Evolutionary conservation across 2,113 vertebrate species (phyloP).

Genomic region (Scalopus aquaticus): DNA sequence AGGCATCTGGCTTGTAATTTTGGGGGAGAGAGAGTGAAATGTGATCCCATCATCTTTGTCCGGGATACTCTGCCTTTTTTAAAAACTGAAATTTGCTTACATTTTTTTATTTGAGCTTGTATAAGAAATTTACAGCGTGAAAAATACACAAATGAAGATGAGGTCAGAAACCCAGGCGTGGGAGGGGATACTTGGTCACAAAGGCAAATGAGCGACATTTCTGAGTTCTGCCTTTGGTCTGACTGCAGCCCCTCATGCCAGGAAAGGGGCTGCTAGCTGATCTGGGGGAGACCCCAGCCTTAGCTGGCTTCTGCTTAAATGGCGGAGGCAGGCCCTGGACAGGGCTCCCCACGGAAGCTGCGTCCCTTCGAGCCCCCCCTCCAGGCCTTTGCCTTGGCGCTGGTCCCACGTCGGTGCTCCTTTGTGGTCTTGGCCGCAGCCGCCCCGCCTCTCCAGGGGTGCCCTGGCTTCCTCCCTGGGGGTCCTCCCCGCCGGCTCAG

Average conservation of each 20-base stretch:
- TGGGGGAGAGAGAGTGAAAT: no score
- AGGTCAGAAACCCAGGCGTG: background rate
- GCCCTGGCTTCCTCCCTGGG: background rate
- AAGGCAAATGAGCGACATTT: slow-evolving; percentile 80
- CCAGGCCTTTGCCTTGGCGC: background rate
- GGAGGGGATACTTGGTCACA: slow-evolving; percentile 53
- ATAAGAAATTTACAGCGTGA: no score
- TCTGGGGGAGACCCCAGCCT: background rate
- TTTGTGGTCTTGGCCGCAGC: background rate
- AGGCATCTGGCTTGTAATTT: background rate
- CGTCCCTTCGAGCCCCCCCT: no score
- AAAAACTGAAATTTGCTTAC: no score
- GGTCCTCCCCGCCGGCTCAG: background rate
- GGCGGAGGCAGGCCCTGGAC: no score
- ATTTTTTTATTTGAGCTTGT: no score
- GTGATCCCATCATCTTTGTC: no score
- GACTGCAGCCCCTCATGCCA: slow-evolving; percentile 83
- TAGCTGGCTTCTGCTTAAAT: background rate
- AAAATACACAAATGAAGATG: no score
- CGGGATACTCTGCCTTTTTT: no score
- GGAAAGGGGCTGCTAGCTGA: slow-evolving; percentile 61
- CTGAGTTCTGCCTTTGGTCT: slow-evolving; percentile 91
- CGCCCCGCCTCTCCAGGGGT: no score
- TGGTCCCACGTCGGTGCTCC: background rate
- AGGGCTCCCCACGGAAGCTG: background rate